A percentile compares a stretch with the other conserved stretches of the same genome.
Evolutionary conservation across 1,140 invertebrate species (phyloP).

Genomic region (Pogonognathellus flavescens): DNA sequence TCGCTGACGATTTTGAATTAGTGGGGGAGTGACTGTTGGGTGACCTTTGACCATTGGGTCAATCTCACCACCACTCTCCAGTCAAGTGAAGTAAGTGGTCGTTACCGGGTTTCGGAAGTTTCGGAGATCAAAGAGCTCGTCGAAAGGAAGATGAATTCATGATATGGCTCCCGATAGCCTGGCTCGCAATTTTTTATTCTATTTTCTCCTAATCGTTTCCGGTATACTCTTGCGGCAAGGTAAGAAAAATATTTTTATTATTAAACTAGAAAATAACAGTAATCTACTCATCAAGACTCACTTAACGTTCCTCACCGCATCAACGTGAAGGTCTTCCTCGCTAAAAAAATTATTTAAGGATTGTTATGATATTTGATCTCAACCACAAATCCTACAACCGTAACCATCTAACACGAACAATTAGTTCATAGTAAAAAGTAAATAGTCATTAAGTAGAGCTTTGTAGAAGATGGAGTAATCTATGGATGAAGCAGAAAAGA

Average conservation of each 20-base stretch:
- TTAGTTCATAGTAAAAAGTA: too few species aligned
- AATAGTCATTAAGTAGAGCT: too few species aligned
- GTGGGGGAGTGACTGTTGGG: background rate
- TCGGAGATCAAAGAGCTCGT: conserved; percentile 20
- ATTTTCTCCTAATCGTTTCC: conserved; percentile 67
- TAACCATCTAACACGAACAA: too few species aligned
- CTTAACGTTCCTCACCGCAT: too few species aligned
- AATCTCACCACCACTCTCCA: background rate
- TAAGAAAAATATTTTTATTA: conserved; percentile 39
- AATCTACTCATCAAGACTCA: too few species aligned
- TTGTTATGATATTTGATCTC: too few species aligned
- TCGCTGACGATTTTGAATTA: background rate
- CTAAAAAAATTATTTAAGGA: too few species aligned
- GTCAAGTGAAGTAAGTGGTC: background rate
- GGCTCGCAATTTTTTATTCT: conserved; percentile 67
- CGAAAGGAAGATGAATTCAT: conserved; percentile 56
- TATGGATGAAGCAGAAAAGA: too few species aligned
- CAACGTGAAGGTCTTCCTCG: too few species aligned
- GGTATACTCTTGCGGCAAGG: conserved; percentile 67
- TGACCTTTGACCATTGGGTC: background rate
- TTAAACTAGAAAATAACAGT: too few species aligned
- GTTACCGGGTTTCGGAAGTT: background rate
- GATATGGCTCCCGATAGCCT: conserved; percentile 66
- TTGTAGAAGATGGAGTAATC: too few species aligned
- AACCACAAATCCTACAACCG: too few species aligned